Conservation (phyloP, 1,140 invertebrate species). For the Zelostemma sp. region DNA sequence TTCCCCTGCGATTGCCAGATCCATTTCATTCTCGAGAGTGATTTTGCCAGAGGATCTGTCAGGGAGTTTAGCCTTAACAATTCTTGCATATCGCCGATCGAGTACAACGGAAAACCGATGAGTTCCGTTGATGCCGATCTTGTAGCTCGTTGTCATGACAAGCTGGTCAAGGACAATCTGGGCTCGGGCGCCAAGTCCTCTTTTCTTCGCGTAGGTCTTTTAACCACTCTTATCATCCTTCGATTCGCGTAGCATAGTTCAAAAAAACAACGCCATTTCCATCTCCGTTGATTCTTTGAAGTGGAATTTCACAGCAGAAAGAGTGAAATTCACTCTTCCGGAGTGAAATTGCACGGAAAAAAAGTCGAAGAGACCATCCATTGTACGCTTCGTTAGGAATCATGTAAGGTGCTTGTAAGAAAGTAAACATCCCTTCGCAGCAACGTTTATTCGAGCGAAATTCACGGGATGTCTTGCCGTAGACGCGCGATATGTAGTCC, state of each 20-base stretch:
- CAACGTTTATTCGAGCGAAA: no score
- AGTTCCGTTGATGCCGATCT: slow-evolving; percentile 77
- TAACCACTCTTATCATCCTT: not conserved
- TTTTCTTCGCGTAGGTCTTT: not conserved
- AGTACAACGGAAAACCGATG: slow-evolving; percentile 82
- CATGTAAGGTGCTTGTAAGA: no score
- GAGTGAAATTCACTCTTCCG: no score
- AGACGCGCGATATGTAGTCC: no score
- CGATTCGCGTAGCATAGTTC: slow-evolving; percentile 28
- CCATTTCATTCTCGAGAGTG: slow-evolving; percentile 79
- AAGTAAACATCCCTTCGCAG: no score
- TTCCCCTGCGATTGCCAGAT: slow-evolving; percentile 88
- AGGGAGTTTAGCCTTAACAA: slow-evolving; percentile 81
- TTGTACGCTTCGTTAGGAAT: no score
- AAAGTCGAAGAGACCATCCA: no score
- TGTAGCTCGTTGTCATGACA: slow-evolving; percentile 77
- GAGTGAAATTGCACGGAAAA: no score
- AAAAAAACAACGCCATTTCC: no score
- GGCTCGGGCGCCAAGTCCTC: slow-evolving; percentile 58
- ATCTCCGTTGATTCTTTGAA: no score
- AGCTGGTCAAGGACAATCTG: slow-evolving; percentile 76
- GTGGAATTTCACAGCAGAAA: no score
- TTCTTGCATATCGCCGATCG: slow-evolving; percentile 86
- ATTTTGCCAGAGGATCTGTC: slow-evolving; percentile 76
- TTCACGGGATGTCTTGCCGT: no score